Conservation (phyloP, 2,888 invertebrate genomes). For the Cryptocheilus praepositus region DNA sequence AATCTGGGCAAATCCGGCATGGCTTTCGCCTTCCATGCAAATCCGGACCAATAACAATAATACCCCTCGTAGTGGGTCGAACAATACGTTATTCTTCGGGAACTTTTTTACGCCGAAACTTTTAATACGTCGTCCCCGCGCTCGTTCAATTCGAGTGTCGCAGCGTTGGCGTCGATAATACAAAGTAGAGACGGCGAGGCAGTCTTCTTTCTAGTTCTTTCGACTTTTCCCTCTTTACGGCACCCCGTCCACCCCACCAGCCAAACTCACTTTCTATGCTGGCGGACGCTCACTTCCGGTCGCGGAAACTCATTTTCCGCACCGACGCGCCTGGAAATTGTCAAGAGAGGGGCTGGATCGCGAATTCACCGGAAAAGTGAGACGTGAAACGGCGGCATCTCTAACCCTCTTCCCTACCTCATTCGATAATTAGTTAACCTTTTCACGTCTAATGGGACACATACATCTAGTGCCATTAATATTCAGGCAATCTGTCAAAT, state of each 20-base stretch:
- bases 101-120: not conserved
- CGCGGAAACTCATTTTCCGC: constrained; percentile 67
- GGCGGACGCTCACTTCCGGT: constrained; percentile 32
- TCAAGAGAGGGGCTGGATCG: constrained; percentile 18
- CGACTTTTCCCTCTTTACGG: not conserved
- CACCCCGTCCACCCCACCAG: not conserved
- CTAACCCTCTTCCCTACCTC: too few species aligned
- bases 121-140: not conserved
- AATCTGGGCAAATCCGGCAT: too few species aligned
- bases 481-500: too few species aligned
- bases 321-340: constrained; percentile 59
- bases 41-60: too few species aligned
- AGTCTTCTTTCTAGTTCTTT: constrained; percentile 7
- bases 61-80: too few species aligned
- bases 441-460: too few species aligned
- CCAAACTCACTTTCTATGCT: not conserved
- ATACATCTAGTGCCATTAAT: too few species aligned
- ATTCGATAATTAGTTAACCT: too few species aligned
- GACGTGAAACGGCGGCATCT: too few species aligned
- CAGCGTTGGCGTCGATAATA: constrained; percentile 48
- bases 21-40: too few species aligned
- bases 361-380: too few species aligned
- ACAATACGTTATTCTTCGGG: too few species aligned
- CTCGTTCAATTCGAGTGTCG: constrained; percentile 25
- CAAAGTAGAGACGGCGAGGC: constrained; percentile 27